phyloP scores from a whole-genome alignment of 2,888 invertebrate species.

The Phytoseiulus persimilis region DNA sequence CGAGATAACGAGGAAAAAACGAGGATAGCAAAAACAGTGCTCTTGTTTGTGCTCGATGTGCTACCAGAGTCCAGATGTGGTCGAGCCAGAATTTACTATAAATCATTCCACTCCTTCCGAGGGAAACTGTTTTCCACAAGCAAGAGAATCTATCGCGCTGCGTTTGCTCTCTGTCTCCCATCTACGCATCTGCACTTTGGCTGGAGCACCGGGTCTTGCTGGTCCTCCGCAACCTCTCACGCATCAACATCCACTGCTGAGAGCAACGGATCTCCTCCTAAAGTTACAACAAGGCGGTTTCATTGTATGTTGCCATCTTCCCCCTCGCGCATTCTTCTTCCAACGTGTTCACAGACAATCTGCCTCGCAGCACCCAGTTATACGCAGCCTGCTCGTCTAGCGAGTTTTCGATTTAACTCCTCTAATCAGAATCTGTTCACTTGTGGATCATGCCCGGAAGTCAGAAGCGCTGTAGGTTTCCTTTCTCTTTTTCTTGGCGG shows the following conservation, averaged over 20 bases:
- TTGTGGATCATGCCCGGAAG: background rate
- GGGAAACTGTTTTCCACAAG: background rate
- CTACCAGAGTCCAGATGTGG: background rate
- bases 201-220: background rate
- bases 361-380: background rate
- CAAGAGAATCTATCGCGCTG: background rate
- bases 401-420: background rate
- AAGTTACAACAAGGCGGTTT: background rate
- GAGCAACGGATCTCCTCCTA: background rate
- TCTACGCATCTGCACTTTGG: background rate
- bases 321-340: background rate
- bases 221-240: background rate
- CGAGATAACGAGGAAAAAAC: background rate
- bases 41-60: background rate
- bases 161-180: background rate
- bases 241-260: background rate
- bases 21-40: background rate
- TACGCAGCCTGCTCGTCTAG: background rate
- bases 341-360: background rate
- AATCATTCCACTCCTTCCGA: background rate
- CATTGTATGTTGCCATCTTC: background rate
- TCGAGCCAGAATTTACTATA: background rate
- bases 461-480: background rate
- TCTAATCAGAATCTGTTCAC: background rate
- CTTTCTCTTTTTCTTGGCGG: background rate